Evolutionary conservation across 1,140 invertebrate genomes (phyloP).

Genomic region (Sycobia sp.): DNA sequence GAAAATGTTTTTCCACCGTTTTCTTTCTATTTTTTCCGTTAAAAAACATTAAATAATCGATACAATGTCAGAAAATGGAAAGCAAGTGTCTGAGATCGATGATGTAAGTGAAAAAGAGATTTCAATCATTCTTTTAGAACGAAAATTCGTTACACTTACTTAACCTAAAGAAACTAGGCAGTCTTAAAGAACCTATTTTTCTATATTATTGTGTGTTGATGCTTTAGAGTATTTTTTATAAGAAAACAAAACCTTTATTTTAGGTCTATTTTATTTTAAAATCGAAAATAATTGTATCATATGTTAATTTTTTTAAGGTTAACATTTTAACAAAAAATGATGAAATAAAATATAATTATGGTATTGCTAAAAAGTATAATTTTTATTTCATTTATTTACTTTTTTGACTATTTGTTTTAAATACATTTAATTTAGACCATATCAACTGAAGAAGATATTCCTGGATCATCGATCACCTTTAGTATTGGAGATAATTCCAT

Average conservation of each 20-base stretch:
- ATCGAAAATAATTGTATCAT: neutral
- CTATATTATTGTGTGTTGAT: too few species aligned
- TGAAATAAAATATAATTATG: neutral
- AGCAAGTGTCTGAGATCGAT: constrained; percentile 36
- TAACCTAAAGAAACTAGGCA: too few species aligned
- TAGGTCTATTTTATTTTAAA: neutral
- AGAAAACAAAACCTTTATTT: too few species aligned
- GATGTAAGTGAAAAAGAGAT: constrained; percentile 39
- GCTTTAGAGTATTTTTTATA: too few species aligned
- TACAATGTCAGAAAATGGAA: constrained; percentile 35
- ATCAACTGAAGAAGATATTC: constrained; percentile 45
- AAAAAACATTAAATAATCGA: constrained; percentile 1
- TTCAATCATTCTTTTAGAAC: neutral
- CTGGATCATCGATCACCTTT: constrained; percentile 48
- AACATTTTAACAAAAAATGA: too few species aligned
- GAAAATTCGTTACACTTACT: neutral
- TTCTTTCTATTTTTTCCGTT: neutral
- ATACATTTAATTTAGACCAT: constrained; percentile 41
- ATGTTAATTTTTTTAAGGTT: neutral
- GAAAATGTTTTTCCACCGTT: constrained; percentile 3
- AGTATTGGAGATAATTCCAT: constrained; percentile 50
- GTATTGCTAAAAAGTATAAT: neutral
- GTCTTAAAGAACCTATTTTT: neutral
- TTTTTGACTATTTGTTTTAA: too few species aligned
- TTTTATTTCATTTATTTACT: too few species aligned